Evolutionary conservation across 2,888 invertebrate genomes (phyloP).

Genomic region (Philaethria dido): DNA sequence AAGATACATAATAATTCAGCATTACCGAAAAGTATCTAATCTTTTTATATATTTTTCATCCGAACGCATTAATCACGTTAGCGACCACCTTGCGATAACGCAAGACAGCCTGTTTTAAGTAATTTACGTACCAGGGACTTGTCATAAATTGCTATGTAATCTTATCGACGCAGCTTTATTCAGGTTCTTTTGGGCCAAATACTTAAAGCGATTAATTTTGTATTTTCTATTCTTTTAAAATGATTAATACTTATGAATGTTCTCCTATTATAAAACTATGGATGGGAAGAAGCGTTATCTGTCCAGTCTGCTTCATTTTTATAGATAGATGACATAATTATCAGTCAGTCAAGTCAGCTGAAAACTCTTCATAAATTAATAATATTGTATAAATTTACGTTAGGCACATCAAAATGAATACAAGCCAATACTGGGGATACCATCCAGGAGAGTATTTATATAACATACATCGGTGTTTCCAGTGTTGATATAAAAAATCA

Average conservation of each 20-base stretch:
- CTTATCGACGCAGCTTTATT: conserved; percentile 30
- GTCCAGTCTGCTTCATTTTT: too few relatives aligned
- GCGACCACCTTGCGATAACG: conserved; percentile 31
- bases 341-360: too few relatives aligned
- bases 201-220: background rate
- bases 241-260: background rate
- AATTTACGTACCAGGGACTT: conserved; percentile 33
- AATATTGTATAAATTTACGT: too few relatives aligned
- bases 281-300: too few relatives aligned
- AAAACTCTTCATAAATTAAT: too few relatives aligned
- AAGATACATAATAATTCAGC: conserved; percentile 8
- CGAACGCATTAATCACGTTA: conserved; percentile 34
- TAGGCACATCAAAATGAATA: too few relatives aligned
- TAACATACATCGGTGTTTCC: too few relatives aligned
- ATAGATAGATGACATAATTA: too few relatives aligned
- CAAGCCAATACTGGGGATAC: too few relatives aligned
- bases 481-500: too few relatives aligned
- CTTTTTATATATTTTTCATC: conserved; percentile 26
- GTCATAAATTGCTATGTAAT: conserved; percentile 36
- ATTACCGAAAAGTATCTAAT: conserved; percentile 10
- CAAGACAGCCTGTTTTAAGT: conserved; percentile 35
- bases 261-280: too few relatives aligned
- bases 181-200: background rate
- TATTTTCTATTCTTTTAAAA: background rate
- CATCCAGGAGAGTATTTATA: too few relatives aligned